Base-by-base conservation (phyloP, 2,888 invertebrate genomes). In the Cactoblastis cactorum region DNA sequence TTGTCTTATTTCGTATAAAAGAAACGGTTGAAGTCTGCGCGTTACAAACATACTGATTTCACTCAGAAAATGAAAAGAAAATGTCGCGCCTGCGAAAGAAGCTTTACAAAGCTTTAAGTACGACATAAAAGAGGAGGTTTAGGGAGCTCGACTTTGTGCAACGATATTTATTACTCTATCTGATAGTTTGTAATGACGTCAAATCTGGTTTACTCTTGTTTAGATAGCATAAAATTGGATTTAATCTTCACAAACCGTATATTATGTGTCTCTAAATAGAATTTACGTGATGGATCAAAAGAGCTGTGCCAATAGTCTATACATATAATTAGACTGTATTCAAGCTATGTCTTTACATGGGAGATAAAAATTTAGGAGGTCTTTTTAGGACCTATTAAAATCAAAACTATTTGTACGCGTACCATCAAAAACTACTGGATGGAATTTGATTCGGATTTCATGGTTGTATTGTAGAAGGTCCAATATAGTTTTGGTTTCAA, bases 161-260 rank as follows among this genome's bases (percentile, higher is more conserved):
- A 18, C 18, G n/a, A 46, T 34, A 46, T 43, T 43, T 43, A 43
- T 43, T 43, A 43, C 43, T 22, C 39, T 43, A 28, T 32, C 43
- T 28, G 28, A 43, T 28, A 35, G 34, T 46, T 46, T 22, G 45
- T 19, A 37, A 48, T 37, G 37, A 28, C 37, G 28, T 48, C 24
- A 28, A 48, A 37, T 24, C 47, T 14, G 5, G n/a, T 48, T 48
- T 48, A 48, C 22, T 38, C 28, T 24, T 48, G 37, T 48, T 48
- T 48, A 37, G 47, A 24, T 24, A 48, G 37, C 47, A 53, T 60
- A 57, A 54, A 59, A 59, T 60, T 63, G 51, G 55, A 60, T 61
- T 61, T 61, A n/a, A n/a, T 56, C 56, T 61, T 67, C 52, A 62
- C n/a, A n/a, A n/a, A n/a, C n/a, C n/a, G n/a, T n/a, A n/a, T n/a